These are phyloP conservation scores for Aquatica leii DNA, from an alignment of 2,888 invertebrate species.

Conservation along the genomic window DNA sequence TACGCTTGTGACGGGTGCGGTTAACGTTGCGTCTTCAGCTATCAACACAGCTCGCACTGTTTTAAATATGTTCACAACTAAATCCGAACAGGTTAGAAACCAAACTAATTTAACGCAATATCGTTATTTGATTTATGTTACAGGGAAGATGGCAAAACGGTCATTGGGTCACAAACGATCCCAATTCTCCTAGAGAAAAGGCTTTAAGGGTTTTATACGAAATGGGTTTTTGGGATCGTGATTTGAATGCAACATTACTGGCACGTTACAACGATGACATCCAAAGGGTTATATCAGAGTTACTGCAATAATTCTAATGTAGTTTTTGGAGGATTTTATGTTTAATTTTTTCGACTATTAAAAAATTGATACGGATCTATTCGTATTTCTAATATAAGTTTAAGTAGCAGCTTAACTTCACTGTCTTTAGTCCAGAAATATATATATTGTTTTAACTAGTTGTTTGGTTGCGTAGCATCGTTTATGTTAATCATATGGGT, in stretches of 20 bases:
- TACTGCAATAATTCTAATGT: conserved; percentile 44
- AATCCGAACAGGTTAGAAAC: conserved; percentile 14
- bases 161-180: conserved; percentile 52
- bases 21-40: conserved; percentile 60
- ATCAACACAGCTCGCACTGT: conserved; percentile 59
- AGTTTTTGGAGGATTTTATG: no score
- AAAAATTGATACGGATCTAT: no score
- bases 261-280: conserved; percentile 59
- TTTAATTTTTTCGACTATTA: no score
- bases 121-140: conserved; percentile 10
- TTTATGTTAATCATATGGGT: not conserved
- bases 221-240: conserved; percentile 60
- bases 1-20: conserved; percentile 59
- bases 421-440: no score
- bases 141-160: conserved; percentile 54
- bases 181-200: conserved; percentile 52
- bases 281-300: conserved; percentile 56
- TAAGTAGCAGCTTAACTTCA: no score
- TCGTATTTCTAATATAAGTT: no score
- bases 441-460: no score
- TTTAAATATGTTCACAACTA: conserved; percentile 57
- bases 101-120: not conserved
- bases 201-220: conserved; percentile 56
- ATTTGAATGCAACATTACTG: conserved; percentile 58
- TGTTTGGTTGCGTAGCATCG: no score